Conservation (phyloP, 2,113 vertebrate genomes). For the Oryzias curvinotus region DNA sequence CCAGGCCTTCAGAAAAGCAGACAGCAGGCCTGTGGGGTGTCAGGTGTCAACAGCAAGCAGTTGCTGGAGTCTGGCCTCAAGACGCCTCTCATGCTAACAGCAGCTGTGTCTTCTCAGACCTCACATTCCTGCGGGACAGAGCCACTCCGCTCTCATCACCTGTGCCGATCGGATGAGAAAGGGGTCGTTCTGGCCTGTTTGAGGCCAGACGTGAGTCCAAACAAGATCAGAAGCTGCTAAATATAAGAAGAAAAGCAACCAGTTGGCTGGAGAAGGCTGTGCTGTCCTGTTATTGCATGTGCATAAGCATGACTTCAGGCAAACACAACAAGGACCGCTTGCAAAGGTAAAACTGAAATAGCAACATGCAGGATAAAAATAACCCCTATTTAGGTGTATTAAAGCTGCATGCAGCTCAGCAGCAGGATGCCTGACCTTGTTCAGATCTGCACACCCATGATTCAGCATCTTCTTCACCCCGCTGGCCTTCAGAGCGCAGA, state of each 20-base stretch:
- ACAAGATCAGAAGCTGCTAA: too few relatives aligned
- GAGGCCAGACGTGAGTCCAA: too few relatives aligned
- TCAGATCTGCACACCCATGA: constrained; percentile 37
- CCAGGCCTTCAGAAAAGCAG: constrained; percentile 59
- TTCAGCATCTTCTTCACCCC: constrained; percentile 64
- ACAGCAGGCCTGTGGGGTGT: constrained; percentile 57
- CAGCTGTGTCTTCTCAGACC: constrained; percentile 75
- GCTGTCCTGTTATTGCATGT: neutral
- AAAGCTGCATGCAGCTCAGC: neutral
- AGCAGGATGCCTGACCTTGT: neutral
- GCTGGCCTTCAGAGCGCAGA: constrained; percentile 32
- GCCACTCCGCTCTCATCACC: constrained; percentile 69
- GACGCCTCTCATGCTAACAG: constrained; percentile 50
- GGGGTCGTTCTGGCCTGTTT: too few relatives aligned
- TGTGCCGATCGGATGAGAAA: constrained; percentile 55
- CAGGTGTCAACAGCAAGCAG: constrained; percentile 69
- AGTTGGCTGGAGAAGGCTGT: too few relatives aligned
- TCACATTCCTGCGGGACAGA: constrained; percentile 73
- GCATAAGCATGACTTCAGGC: neutral
- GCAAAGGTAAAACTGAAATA: neutral
- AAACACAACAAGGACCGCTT: too few relatives aligned
- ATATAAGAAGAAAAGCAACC: too few relatives aligned
- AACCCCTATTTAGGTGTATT: neutral
- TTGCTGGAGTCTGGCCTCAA: constrained; percentile 63
- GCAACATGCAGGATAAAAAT: constrained; percentile 2